Percentiles rank a stretch among this genome's conserved stretches.
These are phyloP conservation scores for Muntiacus muntjak DNA, from an alignment of 2,113 vertebrate species.

Conservation along the genomic window DNA sequence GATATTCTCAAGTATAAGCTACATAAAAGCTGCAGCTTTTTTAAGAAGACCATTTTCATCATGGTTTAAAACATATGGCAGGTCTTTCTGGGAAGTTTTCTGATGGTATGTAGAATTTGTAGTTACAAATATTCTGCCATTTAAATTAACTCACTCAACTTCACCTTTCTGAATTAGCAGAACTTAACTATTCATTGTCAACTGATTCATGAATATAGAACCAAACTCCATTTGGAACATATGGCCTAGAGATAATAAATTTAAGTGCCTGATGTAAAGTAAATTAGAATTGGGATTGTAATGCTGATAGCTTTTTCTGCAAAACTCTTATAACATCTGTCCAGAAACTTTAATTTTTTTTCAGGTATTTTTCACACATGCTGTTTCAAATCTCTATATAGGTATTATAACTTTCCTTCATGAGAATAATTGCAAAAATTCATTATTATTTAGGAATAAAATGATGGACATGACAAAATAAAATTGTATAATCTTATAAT, in stretches of 20 bases:
- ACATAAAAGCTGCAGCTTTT: slow-evolving; percentile 69
- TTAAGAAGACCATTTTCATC: slow-evolving; percentile 34
- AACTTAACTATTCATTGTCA: slow-evolving; percentile 78
- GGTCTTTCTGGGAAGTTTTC: slow-evolving; percentile 68
- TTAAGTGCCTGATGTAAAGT: slow-evolving; percentile 78
- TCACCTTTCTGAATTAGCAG: slow-evolving; percentile 80
- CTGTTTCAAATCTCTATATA: slow-evolving; percentile 6
- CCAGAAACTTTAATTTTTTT: slow-evolving; percentile 71
- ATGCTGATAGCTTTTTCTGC: slow-evolving; percentile 75
- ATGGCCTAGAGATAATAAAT: slow-evolving; percentile 79
- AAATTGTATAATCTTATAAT: slow-evolving; percentile 37
- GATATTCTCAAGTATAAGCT: slow-evolving; percentile 71
- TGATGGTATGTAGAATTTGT: slow-evolving; percentile 74
- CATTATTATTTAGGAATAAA: slow-evolving; percentile 63
- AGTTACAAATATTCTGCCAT: slow-evolving; percentile 79
- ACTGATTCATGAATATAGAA: slow-evolving; percentile 79
- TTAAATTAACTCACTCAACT: slow-evolving; percentile 79
- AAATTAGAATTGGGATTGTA: slow-evolving; percentile 79
- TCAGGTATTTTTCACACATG: slow-evolving; percentile 72
- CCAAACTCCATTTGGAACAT: slow-evolving; percentile 56
- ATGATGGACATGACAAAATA: slow-evolving; percentile 42
- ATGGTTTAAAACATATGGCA: slow-evolving; percentile 75
- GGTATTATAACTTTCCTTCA: slow-evolving; percentile 12
- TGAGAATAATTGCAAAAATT: slow-evolving; percentile 66
- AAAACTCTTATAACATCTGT: slow-evolving; percentile 70